These are phyloP conservation scores for Brachionichthys hirsutus DNA, from an alignment of 2,113 vertebrate genomes.

Conservation along the genomic window DNA sequence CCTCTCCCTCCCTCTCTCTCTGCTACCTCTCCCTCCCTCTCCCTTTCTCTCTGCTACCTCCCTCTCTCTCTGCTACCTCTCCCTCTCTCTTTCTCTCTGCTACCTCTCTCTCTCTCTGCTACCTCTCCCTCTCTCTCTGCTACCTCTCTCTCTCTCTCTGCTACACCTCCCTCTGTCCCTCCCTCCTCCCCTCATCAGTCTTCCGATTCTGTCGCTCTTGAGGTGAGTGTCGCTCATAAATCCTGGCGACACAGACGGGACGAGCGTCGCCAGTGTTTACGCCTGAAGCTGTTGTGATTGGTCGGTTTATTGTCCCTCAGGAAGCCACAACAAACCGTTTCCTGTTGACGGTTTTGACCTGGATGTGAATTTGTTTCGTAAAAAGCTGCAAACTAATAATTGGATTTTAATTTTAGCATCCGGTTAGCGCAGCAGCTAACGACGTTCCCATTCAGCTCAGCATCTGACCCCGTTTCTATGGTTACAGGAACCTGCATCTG, in stretches of 20 bases:
- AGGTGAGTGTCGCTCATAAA: neutral
- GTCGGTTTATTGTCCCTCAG: too few species aligned
- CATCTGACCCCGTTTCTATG: constrained; percentile 5
- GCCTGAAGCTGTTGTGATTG: too few species aligned
- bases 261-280: too few species aligned
- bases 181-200: neutral
- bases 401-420: too few species aligned
- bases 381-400: too few species aligned
- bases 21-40: neutral
- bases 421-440: neutral
- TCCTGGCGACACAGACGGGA: too few species aligned
- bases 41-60: neutral
- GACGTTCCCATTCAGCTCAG: neutral
- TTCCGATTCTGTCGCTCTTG: neutral
- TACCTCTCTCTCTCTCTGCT: neutral
- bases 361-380: too few species aligned
- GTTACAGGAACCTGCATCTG: neutral
- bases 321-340: too few species aligned
- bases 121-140: neutral
- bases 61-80: neutral
- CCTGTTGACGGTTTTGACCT: too few species aligned
- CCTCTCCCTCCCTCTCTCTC: too few species aligned
- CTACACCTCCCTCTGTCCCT: neutral
- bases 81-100: neutral
- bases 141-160: neutral